phyloP scores from a whole-genome alignment of 2,888 invertebrate species.

The Nomada fucata region DNA sequence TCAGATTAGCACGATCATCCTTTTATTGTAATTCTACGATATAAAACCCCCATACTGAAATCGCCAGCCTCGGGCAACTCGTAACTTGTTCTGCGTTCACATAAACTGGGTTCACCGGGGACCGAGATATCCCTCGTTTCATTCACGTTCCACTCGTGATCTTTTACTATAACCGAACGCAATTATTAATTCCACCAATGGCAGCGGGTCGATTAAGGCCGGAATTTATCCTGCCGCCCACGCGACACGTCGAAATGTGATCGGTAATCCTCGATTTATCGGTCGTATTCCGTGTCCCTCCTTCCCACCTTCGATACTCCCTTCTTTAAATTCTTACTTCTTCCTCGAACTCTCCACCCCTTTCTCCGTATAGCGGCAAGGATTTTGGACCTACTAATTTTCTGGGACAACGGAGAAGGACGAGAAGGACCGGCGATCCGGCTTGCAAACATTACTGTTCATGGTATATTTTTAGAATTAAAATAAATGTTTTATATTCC shows the following conservation, averaged over 20 bases:
- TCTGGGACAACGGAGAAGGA: not conserved
- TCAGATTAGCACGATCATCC: not conserved
- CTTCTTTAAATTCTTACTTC: slow-evolving; percentile 26
- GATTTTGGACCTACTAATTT: not conserved
- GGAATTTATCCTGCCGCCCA: slow-evolving; percentile 69
- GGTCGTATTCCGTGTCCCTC: slow-evolving; percentile 37
- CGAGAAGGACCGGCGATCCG: not conserved
- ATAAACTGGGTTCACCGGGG: slow-evolving; percentile 11
- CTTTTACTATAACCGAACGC: slow-evolving; percentile 45
- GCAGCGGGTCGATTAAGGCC: slow-evolving; percentile 64
- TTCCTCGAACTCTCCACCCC: not conserved
- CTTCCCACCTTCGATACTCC: slow-evolving; percentile 22
- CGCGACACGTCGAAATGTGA: slow-evolving; percentile 62
- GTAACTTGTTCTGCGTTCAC: slow-evolving; percentile 34
- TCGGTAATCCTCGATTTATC: slow-evolving; percentile 73
- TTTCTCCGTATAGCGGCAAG: not conserved
- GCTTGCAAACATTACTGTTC: no score
- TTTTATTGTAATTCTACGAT: slow-evolving; percentile 15
- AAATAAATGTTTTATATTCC: no score
- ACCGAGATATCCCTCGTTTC: slow-evolving; percentile 23
- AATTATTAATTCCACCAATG: slow-evolving; percentile 71
- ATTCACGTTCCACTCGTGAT: slow-evolving; percentile 42
- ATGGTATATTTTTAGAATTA: no score
- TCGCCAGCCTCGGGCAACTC: slow-evolving; percentile 11
- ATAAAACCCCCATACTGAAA: not conserved